These are phyloP conservation scores for Athalia rosae DNA, from an alignment of 2,888 invertebrate genomes.

Conservation along the genomic window DNA sequence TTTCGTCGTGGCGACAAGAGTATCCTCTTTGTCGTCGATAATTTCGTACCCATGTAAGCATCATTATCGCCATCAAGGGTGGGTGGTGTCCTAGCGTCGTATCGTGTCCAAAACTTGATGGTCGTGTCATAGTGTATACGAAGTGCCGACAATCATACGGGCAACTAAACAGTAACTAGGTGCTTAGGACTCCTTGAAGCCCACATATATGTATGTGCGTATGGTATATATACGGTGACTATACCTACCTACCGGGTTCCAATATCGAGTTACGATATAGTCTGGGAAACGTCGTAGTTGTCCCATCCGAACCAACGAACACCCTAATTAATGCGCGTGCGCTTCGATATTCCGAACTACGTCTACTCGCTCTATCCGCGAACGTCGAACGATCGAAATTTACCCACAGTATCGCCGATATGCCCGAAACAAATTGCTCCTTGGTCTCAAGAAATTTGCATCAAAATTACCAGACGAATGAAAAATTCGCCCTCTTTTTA, in stretches of 20 bases:
- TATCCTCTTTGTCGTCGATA: no score
- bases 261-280: slow-evolving; percentile 37
- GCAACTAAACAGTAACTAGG: slow-evolving; percentile 41
- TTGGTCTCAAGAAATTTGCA: no score
- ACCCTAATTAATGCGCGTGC: slow-evolving; percentile 41
- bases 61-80: neutral
- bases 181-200: slow-evolving; percentile 20
- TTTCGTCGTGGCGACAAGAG: no score
- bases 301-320: slow-evolving; percentile 19
- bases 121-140: no score
- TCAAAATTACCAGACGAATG: no score
- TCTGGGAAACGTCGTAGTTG: slow-evolving; percentile 23
- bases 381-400: slow-evolving; percentile 15
- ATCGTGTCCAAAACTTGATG: no score
- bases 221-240: neutral
- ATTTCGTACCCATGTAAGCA: neutral
- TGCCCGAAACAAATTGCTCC: neutral
- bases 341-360: neutral
- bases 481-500: no score
- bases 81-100: no score
- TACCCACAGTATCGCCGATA: neutral
- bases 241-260: slow-evolving; percentile 10
- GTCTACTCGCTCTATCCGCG: slow-evolving; percentile 18
- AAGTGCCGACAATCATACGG: slow-evolving; percentile 40
- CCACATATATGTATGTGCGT: neutral